phyloP scores from a whole-genome alignment of 2,888 invertebrate species.

The Lycophotia porphyrea region DNA sequence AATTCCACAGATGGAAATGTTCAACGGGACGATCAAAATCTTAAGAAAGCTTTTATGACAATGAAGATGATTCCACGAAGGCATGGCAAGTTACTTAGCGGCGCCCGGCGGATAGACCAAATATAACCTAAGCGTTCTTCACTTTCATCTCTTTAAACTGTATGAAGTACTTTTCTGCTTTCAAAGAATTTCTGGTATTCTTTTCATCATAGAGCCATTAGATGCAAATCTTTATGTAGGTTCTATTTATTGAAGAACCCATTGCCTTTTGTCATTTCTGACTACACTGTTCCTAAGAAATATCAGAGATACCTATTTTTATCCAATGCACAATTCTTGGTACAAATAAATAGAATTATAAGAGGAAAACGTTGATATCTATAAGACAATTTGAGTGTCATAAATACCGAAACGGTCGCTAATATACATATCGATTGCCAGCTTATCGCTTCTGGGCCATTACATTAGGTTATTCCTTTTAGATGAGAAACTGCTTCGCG shows the following conservation, averaged over 20 bases:
- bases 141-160: slow-evolving; percentile 22
- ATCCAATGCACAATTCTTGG: not conserved
- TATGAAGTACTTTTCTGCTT: not conserved
- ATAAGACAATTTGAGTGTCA: slow-evolving; percentile 2
- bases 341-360: not conserved
- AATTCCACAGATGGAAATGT: slow-evolving; percentile 20
- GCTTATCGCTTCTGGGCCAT: slow-evolving; percentile 22
- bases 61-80: slow-evolving; percentile 37
- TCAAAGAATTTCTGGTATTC: not conserved
- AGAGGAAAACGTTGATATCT: not conserved
- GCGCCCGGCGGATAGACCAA: slow-evolving; percentile 18
- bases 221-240: not conserved
- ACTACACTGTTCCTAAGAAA: not conserved
- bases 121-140: slow-evolving; percentile 16
- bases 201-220: not conserved
- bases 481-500: slow-evolving; percentile 36
- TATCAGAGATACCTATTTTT: not conserved
- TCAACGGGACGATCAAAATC: slow-evolving; percentile 23
- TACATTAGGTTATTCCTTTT: slow-evolving; percentile 23
- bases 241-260: not conserved
- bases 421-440: slow-evolving; percentile 26
- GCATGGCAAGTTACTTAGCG: slow-evolving; percentile 12
- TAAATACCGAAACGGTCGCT: slow-evolving; percentile 14
- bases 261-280: not conserved
- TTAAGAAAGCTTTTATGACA: slow-evolving; percentile 50